A percentile compares a stretch with the other conserved stretches of the same genome.
These are phyloP conservation scores for Buathra laborator DNA, from an alignment of 2,888 invertebrate genomes.

Conservation along the genomic window DNA sequence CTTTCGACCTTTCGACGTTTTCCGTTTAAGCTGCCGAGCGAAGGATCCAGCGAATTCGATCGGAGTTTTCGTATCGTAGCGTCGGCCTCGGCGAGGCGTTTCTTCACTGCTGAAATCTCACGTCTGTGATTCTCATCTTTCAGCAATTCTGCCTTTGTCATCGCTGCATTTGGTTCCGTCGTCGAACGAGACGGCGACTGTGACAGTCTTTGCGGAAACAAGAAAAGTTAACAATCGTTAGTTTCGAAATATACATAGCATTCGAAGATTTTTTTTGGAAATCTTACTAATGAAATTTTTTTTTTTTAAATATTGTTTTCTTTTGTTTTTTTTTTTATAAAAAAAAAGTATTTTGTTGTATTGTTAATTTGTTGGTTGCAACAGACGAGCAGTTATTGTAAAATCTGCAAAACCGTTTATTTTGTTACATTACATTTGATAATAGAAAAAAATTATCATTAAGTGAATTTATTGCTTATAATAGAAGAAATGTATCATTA, in stretches of 20 bases:
- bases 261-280: no score
- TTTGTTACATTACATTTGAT: no score
- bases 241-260: background rate
- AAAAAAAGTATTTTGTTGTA: no score
- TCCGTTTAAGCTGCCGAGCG: constrained; percentile 45
- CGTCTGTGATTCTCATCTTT: constrained; percentile 78
- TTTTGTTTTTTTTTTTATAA: no score
- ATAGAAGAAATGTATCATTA: no score
- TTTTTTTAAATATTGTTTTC: no score
- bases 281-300: no score
- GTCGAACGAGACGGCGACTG: constrained; percentile 68
- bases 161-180: constrained; percentile 57
- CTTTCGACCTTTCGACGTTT: constrained; percentile 61
- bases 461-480: no score
- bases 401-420: no score
- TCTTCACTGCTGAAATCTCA: constrained; percentile 76
- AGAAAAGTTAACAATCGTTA: background rate
- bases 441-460: no score
- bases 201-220: constrained; percentile 62
- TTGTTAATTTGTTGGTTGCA: no score
- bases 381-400: no score
- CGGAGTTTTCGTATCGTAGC: constrained; percentile 75
- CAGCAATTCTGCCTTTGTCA: constrained; percentile 73
- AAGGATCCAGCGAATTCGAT: constrained; percentile 67
- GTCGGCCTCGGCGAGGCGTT: constrained; percentile 78